Evolutionary conservation across 2,797 vertebrate species (phyloP), one percentile per base, ranked within the genome.

Genomic region (Anguilla pacifica): DNA sequence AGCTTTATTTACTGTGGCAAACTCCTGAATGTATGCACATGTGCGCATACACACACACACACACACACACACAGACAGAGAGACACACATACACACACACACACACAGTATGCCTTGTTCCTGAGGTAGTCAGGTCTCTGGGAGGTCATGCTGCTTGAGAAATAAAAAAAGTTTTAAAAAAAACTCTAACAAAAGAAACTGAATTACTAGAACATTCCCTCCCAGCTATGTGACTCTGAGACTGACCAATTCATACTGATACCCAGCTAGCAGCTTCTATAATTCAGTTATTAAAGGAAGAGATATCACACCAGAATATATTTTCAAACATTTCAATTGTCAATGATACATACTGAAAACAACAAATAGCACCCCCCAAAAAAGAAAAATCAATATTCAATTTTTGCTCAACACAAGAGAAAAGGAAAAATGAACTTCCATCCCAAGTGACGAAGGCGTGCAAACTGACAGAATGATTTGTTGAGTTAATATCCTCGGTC

Each of bases 321-420:
- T 17, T 74, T 74, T 35, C 1, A 35, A 74, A 31, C 31, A 67
- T 67, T 67, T 67, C 31, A 74, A 74, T 31, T 67, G 22, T 72
- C 31, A 35, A 35, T 19, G 11, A 74, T 31, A 15, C 39, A 4
- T 11, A 39, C 84, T 13, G 61, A 67, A 39, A 19, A 67, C 59
- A 19, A 61, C 3, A 25, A 67, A 67, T n/a, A 67, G 22, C 61
- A n/a, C 22, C 61, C 9, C 25, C 15, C 53, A 49, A 55, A 46
- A 64, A 64, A 70, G n/a, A 86, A 46, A 74, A 74, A 31, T 35
- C 70, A 35, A 74, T 74, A 35, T 74, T 35, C 28, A 74, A 67
- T 67, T 74, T 74, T 74, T 35, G 31, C n/a, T 11, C 70, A 35
- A 74, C 70, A 74, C 70, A 10, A 74, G n/a, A 35, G n/a, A 74